Evolutionary conservation across 1,140 invertebrate genomes (phyloP).

Genomic region (Hylyphantes graminicola): DNA sequence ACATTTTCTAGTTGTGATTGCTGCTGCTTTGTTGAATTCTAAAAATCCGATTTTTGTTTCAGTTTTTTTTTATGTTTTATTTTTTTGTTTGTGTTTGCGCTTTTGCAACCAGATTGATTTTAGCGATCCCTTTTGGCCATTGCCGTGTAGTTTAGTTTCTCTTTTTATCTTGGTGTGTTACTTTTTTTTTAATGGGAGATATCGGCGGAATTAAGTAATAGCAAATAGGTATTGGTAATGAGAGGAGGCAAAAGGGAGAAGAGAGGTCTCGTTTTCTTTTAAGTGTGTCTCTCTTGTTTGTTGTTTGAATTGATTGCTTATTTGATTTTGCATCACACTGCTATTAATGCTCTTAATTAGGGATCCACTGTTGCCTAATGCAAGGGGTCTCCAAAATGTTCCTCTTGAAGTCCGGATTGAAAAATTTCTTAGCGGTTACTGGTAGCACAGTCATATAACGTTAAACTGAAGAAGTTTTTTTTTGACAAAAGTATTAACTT

Average conservation of each 20-base stretch:
- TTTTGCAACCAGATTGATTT: slow-evolving; percentile 56
- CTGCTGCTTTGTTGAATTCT: slow-evolving; percentile 55
- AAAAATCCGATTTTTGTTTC: slow-evolving; percentile 54
- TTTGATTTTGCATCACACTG: too few species aligned
- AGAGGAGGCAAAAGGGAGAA: slow-evolving; percentile 5
- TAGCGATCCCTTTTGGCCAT: slow-evolving; percentile 50
- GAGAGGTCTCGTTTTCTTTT: neutral
- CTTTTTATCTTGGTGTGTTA: neutral
- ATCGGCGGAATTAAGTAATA: slow-evolving; percentile 48
- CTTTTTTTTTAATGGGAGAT: slow-evolving; percentile 17
- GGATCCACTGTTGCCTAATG: too few species aligned
- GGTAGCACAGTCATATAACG: too few species aligned
- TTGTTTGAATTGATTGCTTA: too few species aligned
- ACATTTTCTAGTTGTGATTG: slow-evolving; percentile 58
- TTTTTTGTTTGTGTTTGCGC: slow-evolving; percentile 50
- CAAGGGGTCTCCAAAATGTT: too few species aligned
- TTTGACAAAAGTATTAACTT: too few species aligned
- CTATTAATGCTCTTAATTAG: too few species aligned
- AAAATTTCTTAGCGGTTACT: too few species aligned
- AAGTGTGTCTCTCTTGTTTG: too few species aligned
- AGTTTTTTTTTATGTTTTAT: slow-evolving; percentile 6
- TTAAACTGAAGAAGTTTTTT: too few species aligned
- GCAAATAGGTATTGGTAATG: slow-evolving; percentile 49
- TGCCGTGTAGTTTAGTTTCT: slow-evolving; percentile 22
- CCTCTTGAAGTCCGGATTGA: too few species aligned